These are phyloP conservation scores for Poecilia picta DNA, from an alignment of 2,797 vertebrate species.

Conservation along the genomic window DNA sequence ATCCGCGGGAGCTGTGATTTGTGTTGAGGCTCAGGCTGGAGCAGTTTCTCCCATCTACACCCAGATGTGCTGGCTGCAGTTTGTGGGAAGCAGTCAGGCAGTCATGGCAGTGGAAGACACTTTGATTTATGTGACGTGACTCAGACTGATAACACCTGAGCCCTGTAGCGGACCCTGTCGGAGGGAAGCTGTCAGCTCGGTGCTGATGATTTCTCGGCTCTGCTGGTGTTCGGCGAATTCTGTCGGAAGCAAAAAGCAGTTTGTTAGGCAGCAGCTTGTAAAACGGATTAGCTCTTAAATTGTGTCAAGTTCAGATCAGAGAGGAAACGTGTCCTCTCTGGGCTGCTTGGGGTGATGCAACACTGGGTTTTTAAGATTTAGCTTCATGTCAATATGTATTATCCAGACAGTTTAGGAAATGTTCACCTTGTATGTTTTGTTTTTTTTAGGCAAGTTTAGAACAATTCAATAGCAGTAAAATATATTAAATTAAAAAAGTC, in stretches of 20 bases:
- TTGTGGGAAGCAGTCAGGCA: slow-evolving; percentile 25
- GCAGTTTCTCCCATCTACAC: slow-evolving; percentile 25
- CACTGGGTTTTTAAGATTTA: not conserved
- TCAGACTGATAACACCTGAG: slow-evolving; percentile 67
- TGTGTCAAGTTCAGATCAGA: slow-evolving; percentile 4
- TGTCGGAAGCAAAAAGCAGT: slow-evolving; percentile 28
- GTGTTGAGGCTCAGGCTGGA: slow-evolving; percentile 8
- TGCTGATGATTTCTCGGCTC: slow-evolving; percentile 32
- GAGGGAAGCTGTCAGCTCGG: slow-evolving; percentile 36
- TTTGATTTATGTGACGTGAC: slow-evolving; percentile 70
- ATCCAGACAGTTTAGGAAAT: not conserved
- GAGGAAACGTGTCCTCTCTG: not conserved
- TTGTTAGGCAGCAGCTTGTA: slow-evolving; percentile 21
- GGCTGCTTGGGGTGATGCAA: not conserved
- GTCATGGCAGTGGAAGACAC: slow-evolving; percentile 41
- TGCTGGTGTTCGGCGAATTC: slow-evolving; percentile 18
- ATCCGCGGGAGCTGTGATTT: slow-evolving; percentile 24
- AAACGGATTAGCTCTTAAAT: slow-evolving; percentile 2
- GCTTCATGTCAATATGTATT: not conserved
- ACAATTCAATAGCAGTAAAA: not conserved
- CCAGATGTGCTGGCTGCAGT: slow-evolving; percentile 60
- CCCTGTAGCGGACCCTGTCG: slow-evolving; percentile 47
- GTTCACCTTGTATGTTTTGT: not conserved
- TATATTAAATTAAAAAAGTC: not conserved
- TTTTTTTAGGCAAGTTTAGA: not conserved